Evolutionary conservation across 2,888 invertebrate species (phyloP), one percentile per base, ranked within the genome.

Genomic region (Allolobophora icterica): DNA sequence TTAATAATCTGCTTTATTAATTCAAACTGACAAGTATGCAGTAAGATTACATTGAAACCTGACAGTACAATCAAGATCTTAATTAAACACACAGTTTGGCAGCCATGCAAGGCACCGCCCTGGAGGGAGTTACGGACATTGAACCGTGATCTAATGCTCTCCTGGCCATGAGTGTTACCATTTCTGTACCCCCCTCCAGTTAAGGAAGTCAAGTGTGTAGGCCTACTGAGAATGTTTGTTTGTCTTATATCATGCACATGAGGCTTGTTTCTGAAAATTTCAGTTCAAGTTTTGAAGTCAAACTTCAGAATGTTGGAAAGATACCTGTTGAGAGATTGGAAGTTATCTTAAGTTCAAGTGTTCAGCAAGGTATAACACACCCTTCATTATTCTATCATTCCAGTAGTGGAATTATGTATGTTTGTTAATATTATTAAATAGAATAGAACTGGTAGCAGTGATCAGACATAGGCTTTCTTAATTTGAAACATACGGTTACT

Each of bases 221-320:
- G n/a, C n/a, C n/a, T n/a, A n/a, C n/a, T 71, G 30, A 71, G n/a
- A n/a, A 71, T 21, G 52, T 24, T 52, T 52, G 52, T 52, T 52
- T 52, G 24, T 52, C 24, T 21, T 21, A 52, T 24, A 1, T 52
- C 52, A 52, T 52, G n/a, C n/a, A n/a, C 71, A 30, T 71, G 11
- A 5, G 30, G 8, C 11, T 71, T 71, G 71, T 71, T 71, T 71
- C n/a, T 71, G 71, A 71, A 71, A 30, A 5, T 71, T 71, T 71
- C 52, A 89, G 52, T 34, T 45, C 52, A 34, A 6, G 24, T 40
- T 89, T 52, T 89, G 45, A 89, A 42, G 40, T 42, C 19, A 42
- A 24, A 42, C 42, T 89, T 21, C 33, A 40, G 89, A 89, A 89
- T 42, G 38, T 89, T 52, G 42, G 42, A 52, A 89, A 89, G 52